Conservation (phyloP, 2,113 vertebrate genomes). For the Oncorhynchus clarkii region DNA sequence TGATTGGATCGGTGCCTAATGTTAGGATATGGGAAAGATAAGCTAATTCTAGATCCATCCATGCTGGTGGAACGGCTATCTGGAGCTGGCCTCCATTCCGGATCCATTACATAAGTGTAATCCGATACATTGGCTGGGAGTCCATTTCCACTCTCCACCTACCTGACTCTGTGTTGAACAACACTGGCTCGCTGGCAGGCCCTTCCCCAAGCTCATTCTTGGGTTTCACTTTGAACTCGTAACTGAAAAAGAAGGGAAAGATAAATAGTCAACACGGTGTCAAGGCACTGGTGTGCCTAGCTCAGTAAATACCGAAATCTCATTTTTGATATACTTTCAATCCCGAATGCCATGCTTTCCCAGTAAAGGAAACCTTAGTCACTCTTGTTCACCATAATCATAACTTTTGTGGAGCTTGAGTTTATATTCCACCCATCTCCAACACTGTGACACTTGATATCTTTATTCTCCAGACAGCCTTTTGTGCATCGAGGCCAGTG, state of each 20-base stretch:
- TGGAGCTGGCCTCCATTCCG: too few species aligned
- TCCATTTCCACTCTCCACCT: constrained; percentile 34
- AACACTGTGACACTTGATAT: constrained; percentile 21
- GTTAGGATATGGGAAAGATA: constrained; percentile 60
- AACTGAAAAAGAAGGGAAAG: constrained; percentile 72
- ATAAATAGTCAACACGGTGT: background rate
- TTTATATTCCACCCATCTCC: constrained; percentile 6
- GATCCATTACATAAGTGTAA: background rate
- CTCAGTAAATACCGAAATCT: background rate
- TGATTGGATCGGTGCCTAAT: too few species aligned
- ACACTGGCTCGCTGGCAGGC: constrained; percentile 82
- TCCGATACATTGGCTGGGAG: background rate
- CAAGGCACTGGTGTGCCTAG: background rate
- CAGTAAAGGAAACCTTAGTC: background rate
- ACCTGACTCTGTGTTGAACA: constrained; percentile 95
- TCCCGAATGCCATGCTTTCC: background rate
- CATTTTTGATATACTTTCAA: background rate
- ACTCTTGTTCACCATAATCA: background rate
- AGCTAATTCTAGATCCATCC: background rate
- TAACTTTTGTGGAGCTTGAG: constrained; percentile 15
- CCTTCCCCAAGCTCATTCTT: constrained; percentile 91
- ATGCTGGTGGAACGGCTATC: constrained; percentile 5
- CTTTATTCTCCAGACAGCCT: constrained; percentile 32
- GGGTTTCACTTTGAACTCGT: constrained; percentile 90
- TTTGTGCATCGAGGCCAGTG: constrained; percentile 3